These are phyloP conservation scores for Sceloporus undulatus DNA, from an alignment of 2,113 vertebrate species.

Conservation along the genomic window DNA sequence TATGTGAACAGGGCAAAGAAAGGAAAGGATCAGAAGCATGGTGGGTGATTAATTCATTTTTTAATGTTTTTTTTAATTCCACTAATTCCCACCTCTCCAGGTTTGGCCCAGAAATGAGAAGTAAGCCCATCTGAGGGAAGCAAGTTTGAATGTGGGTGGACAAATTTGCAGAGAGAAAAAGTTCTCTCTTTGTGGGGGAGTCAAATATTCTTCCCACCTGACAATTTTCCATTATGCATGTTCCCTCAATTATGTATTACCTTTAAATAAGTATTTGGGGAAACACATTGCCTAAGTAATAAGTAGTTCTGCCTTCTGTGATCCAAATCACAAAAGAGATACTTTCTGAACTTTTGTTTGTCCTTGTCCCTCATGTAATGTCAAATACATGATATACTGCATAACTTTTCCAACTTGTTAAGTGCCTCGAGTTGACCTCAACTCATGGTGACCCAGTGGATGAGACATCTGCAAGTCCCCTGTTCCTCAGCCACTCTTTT, in stretches of 20 bases:
- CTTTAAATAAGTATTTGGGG: background rate
- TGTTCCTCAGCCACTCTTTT: too few relatives aligned
- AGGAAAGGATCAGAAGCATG: background rate
- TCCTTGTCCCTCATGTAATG: background rate
- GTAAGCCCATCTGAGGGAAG: background rate
- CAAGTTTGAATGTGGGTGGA: background rate
- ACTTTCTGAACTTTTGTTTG: background rate
- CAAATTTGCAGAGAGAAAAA: background rate
- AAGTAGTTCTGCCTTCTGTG: background rate
- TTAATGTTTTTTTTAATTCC: background rate
- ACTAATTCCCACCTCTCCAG: background rate
- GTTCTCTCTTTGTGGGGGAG: background rate
- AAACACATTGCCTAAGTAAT: background rate
- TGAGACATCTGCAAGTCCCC: too few relatives aligned
- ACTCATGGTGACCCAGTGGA: too few relatives aligned
- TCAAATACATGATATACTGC: background rate
- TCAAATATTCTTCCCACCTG: background rate
- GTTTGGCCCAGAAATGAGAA: background rate
- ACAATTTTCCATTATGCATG: too few relatives aligned
- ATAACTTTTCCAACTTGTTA: too few relatives aligned
- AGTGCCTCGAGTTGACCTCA: too few relatives aligned
- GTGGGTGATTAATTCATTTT: background rate
- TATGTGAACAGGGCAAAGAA: background rate
- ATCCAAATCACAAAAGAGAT: background rate
- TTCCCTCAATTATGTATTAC: background rate